These are phyloP conservation scores for Nymphicus hollandicus DNA, from an alignment of 2,113 vertebrate genomes.

Conservation along the genomic window DNA sequence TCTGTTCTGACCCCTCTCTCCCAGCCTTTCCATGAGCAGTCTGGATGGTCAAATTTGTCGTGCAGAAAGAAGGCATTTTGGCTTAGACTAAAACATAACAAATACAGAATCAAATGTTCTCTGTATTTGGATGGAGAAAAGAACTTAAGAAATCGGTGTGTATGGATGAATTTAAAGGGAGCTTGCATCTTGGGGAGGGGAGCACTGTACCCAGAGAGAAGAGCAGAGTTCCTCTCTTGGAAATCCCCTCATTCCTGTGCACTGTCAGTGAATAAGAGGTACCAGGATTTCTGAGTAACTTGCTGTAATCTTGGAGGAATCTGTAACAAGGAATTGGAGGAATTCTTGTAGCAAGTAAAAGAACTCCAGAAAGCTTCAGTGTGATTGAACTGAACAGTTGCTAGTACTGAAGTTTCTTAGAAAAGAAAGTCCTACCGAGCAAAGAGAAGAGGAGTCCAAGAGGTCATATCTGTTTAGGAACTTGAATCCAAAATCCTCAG, in stretches of 20 bases:
- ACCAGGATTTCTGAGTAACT: neutral
- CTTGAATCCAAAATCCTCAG: neutral
- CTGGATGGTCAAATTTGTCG: neutral
- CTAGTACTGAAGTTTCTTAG: neutral
- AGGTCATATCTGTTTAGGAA: neutral
- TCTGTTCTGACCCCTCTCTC: neutral
- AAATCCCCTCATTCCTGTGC: rapidly evolving
- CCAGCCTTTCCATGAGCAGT: neutral
- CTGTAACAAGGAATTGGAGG: neutral
- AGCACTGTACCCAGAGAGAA: neutral
- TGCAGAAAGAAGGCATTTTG: neutral
- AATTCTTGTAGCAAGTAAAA: neutral
- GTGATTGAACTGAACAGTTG: neutral
- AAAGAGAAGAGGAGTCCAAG: neutral
- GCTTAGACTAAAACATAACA: neutral
- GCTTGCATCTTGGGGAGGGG: neutral
- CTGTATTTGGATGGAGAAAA: neutral
- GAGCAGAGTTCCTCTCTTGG: neutral
- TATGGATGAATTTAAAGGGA: neutral
- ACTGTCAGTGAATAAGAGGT: neutral
- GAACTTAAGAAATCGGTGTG: neutral
- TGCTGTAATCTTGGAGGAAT: neutral
- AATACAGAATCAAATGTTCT: neutral
- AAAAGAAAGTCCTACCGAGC: neutral
- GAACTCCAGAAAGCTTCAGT: neutral